Base-by-base conservation (phyloP, 2,113 vertebrate genomes). In the Phaethon lepturus region DNA sequence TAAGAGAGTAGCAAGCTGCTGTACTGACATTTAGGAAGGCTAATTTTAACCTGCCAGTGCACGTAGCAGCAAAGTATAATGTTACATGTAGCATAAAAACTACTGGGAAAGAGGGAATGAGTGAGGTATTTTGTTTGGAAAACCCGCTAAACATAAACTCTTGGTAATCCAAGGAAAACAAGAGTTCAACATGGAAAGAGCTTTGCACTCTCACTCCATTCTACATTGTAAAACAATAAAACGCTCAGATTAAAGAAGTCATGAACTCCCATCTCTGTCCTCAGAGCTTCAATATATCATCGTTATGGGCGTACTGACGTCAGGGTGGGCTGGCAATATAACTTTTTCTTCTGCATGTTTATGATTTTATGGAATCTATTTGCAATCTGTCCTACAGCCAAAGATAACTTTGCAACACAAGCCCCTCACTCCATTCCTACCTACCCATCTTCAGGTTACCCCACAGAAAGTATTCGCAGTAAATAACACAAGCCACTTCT, bases 31-130 rank as follows among this genome's bases (percentile, higher is more conserved):
- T 96, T 95, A 93, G 85, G 59, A 86, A 86, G 79, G 90, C 97
- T 97, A 97, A 97, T 97, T 98, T 97, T 97, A 97, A 94, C 91
- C 79, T 87, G 67, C 23, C 77, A 58, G 56, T 35, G 71, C 93
- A 67, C 3, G 16, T 52, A 75, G 28, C 59, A 87, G 75, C 67
- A 62, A 79, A 82, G 93, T 60, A 26, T 96, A 95, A 71, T 77
- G 74, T 97, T 97, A 98, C 94, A 90, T 11, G 72, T 28, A 91
- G 66, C 66, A 81, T 75, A 91, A 96, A 53, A 47, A 63, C 45
- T 47, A 59, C 71, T n/a, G 49, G 67, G 45, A 79, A 89, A 80
- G 55, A 94, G 80, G 67, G 45, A 79, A 89, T 77, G 59, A 95
- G 80, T 28, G 45, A 94, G 71, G 68, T 60, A 90, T 79, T 96